Evolutionary conservation across 1,140 invertebrate species (phyloP), one percentile per base, ranked within the genome.

Genomic region (Neodiprion virginianus): DNA sequence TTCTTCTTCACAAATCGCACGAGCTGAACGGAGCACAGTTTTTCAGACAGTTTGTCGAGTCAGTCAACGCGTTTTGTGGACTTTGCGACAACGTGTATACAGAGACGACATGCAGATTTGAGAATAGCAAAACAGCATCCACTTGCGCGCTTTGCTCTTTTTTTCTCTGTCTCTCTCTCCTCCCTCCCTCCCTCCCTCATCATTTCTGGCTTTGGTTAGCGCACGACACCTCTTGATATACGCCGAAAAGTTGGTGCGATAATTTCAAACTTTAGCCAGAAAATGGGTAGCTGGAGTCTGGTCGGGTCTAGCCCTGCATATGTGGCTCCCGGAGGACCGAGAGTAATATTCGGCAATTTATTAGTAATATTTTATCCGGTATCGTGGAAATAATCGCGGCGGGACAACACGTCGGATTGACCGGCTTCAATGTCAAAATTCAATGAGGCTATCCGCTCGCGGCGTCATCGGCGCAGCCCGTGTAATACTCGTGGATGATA

Each of bases 161-260:
- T 5, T 40, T 1, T 40, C 28, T 40, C 28, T 40, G 0, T 40
- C 28, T 40, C 28, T 40, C 28, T 40, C 28, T 4, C 5, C 5
- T 40, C 5, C 5, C 28, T 5, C 28, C 28, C 28, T 40, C 28
- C 5, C 28, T 3, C 5, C 53, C 53, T 61, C 53, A 61, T 61
- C 53, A 17, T 61, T 61, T 61, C 53, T 61, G 53, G 53, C 53
- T 61, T 61, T 61, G 53, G 53, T 17, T 61, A 17, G 53, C 53
- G 11, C 53, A 12, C 53, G 53, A 61, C 53, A 61, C n/a, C 53
- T 61, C 28, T 61, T 61, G 53, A 61, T 61, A 61, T 61, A 61
- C 53, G 53, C 53, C 11, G 28, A 40, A 17, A 61, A 61, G 53
- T 61, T 61, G 8, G 53, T 61, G n/a, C 53, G 53, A 61, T 61